Conservation (phyloP, 1,140 invertebrate genomes). For the Panonychus citri region DNA sequence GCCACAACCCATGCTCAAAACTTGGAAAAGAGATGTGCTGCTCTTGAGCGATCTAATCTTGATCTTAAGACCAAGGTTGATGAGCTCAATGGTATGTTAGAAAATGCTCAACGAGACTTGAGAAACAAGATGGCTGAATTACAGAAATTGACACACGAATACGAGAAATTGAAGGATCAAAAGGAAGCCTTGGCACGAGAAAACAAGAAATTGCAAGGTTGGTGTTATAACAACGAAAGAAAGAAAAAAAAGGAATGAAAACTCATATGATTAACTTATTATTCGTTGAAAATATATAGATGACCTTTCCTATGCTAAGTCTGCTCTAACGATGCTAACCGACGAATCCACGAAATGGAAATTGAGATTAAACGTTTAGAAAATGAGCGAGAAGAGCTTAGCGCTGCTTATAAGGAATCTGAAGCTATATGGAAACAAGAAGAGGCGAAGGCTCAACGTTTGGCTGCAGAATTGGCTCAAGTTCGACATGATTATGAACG, state of each 20-base stretch:
- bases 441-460: conserved; percentile 61
- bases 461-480: conserved; percentile 61
- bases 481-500: conserved; percentile 79
- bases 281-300: conserved; percentile 30
- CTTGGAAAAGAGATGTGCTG: conserved; percentile 68
- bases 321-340: conserved; percentile 67
- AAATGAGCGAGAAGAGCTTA: conserved; percentile 86
- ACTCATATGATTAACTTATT: neutral
- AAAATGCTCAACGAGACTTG: conserved; percentile 65
- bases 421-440: conserved; percentile 83
- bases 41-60: conserved; percentile 66
- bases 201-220: conserved; percentile 82
- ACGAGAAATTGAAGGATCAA: conserved; percentile 79
- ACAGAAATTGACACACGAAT: conserved; percentile 55
- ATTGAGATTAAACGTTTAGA: conserved; percentile 81
- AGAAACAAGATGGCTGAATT: conserved; percentile 66
- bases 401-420: conserved; percentile 84
- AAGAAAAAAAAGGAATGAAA: neutral
- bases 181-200: conserved; percentile 71
- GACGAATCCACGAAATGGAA: conserved; percentile 81
- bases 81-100: conserved; percentile 63
- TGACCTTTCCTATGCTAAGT: conserved; percentile 72
- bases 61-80: conserved; percentile 48
- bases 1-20: conserved; percentile 80
- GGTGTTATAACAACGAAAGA: conserved; percentile 13